Evolutionary conservation across 2,888 invertebrate species (phyloP), one percentile per base, ranked within the genome.

Genomic region (Lissonota sp.): DNA sequence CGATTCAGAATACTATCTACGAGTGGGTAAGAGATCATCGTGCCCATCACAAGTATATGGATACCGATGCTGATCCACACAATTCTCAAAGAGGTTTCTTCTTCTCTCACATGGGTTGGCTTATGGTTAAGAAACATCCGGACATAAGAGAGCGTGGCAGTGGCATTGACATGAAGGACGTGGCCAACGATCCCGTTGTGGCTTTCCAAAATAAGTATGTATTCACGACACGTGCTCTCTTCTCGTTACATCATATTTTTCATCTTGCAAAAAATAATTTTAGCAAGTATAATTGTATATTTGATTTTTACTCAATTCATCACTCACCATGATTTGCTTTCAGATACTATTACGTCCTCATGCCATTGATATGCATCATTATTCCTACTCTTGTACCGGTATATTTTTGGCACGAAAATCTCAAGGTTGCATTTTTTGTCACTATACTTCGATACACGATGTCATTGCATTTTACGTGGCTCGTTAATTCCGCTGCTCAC

Each of bases 41-140:
- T 84, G 97, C 97, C 5, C 98, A 98, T 92, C 98, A 98, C 92
- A 98, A 98, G 93, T 98, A 96, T 92, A 96, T 96, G 26, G 97
- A 97, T 87, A 97, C 97, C 0, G 95, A 97, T 89, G 98, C 97
- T 0, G 98, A 98, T 92, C 98, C 98, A 0, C 98, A 98, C 92
- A 98, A 98, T 89, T 95, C 97, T 0, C 94, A 94, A 46, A 94
- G 98, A 79, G 99, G 99, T 0, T 98, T 99, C 94, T 98, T 99
- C 94, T 99, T 98, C 93, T 96, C 98, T 0, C 98, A 99, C 92
- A 96, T 98, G 91, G 99, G 99, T 14, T 99, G 99, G 98, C 93
- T 99, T 84, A 94, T 98, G 94, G 93, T 96, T 64, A 95, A 95
- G 83, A 98, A 99, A 91, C 98, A 98, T 91, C 96, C 96, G 51